Conservation (phyloP, 2,113 vertebrate species). For the Tricholaema leucomelas region DNA sequence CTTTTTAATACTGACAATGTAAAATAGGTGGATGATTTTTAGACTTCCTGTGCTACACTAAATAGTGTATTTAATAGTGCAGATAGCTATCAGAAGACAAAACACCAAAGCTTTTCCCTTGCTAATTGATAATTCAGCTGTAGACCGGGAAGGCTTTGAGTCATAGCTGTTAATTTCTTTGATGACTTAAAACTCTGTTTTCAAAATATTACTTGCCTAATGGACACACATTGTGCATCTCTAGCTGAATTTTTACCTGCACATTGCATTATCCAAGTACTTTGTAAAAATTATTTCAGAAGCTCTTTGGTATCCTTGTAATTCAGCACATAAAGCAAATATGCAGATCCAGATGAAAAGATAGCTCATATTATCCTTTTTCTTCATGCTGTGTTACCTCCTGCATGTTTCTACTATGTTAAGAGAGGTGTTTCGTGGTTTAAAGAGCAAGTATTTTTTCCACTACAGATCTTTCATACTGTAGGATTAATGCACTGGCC, state of each 20-base stretch:
- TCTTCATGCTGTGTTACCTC: neutral
- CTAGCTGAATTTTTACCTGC: conserved; percentile 3
- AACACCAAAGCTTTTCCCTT: conserved; percentile 8
- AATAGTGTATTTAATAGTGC: conserved; percentile 21
- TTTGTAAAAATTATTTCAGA: neutral
- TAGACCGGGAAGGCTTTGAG: conserved; percentile 18
- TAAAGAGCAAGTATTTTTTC: neutral
- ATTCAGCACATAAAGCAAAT: neutral
- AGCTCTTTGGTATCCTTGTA: neutral
- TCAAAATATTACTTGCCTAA: conserved; percentile 14
- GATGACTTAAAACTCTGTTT: conserved; percentile 54
- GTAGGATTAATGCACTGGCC: neutral
- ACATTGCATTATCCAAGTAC: neutral
- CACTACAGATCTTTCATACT: neutral
- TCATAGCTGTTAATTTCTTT: conserved; percentile 59
- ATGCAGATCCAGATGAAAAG: neutral
- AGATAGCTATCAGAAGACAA: conserved; percentile 21
- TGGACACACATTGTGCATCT: conserved; percentile 13
- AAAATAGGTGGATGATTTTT: conserved; percentile 14
- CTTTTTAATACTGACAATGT: neutral
- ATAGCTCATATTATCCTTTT: neutral
- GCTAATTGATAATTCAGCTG: conserved; percentile 47
- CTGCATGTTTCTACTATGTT: neutral
- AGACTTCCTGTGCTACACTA: neutral
- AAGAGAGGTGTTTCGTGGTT: neutral